Conservation (phyloP, 2,797 vertebrate species). For the Acipenser oxyrinchus region DNA sequence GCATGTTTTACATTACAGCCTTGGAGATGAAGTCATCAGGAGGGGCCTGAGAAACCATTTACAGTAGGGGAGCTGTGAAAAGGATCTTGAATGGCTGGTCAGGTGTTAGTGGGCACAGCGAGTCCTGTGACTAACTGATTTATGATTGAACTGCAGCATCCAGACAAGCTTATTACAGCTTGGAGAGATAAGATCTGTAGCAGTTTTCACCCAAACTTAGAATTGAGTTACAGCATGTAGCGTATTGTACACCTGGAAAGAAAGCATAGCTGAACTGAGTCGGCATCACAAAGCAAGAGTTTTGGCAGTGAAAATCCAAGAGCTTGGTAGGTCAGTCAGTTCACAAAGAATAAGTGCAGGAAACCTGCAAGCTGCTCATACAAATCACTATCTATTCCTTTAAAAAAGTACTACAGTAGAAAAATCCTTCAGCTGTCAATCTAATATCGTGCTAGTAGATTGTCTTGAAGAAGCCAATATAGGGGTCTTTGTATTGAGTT, state of each 20-base stretch:
- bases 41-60: constrained; percentile 34
- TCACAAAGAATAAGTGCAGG: too few relatives aligned
- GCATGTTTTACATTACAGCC: constrained; percentile 45
- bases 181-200: constrained; percentile 29
- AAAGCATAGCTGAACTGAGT: not conserved
- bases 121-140: constrained; percentile 35
- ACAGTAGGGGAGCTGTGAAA: constrained; percentile 34
- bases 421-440: too few relatives aligned
- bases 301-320: not conserved
- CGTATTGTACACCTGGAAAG: not conserved
- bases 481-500: too few relatives aligned
- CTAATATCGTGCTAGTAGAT: too few relatives aligned
- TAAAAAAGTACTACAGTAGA: too few relatives aligned
- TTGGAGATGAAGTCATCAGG: constrained; percentile 40
- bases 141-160: constrained; percentile 28
- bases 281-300: not conserved
- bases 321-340: too few relatives aligned
- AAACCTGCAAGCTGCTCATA: too few relatives aligned
- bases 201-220: constrained; percentile 30
- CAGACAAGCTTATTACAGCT: constrained; percentile 25
- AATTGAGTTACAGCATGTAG: constrained; percentile 18
- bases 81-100: constrained; percentile 29
- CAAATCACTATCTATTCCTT: too few relatives aligned
- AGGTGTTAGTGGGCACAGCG: constrained; percentile 29
- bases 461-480: too few relatives aligned